These are phyloP conservation scores for Scaptomyza reducta DNA, from an alignment of 2,888 invertebrate genomes.

Conservation along the genomic window DNA sequence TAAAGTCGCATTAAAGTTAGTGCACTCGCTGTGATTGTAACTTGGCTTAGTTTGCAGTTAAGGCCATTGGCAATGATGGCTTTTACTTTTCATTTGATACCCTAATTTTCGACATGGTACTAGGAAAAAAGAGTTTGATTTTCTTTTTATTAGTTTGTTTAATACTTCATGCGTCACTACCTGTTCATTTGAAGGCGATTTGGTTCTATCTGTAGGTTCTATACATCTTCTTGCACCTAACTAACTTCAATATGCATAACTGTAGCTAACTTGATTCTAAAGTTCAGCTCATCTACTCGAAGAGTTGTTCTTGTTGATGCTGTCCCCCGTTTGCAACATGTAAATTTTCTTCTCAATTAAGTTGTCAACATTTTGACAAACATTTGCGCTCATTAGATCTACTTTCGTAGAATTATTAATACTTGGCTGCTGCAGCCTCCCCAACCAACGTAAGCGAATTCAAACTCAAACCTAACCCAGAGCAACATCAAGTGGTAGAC, in stretches of 20 bases:
- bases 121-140: conserved; percentile 17
- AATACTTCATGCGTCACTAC: conserved; percentile 33
- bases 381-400: conserved; percentile 74
- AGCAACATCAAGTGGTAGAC: conserved; percentile 39
- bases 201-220: conserved; percentile 11
- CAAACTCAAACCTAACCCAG: conserved; percentile 1
- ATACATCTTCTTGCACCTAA: conserved; percentile 11
- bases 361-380: conserved; percentile 76
- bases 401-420: conserved; percentile 69
- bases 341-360: conserved; percentile 77
- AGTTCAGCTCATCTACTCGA: conserved; percentile 22
- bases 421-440: conserved; percentile 47
- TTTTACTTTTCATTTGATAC: conserved; percentile 47
- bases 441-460: background rate
- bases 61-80: conserved; percentile 26
- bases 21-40: conserved; percentile 4
- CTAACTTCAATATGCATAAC: conserved; percentile 46
- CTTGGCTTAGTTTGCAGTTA: conserved; percentile 22
- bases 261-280: conserved; percentile 33
- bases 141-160: background rate
- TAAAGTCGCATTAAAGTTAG: conserved; percentile 58
- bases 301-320: conserved; percentile 21
- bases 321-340: conserved; percentile 28
- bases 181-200: conserved; percentile 32
- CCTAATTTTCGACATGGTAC: conserved; percentile 17